A percentile compares a stretch with the other conserved stretches of the same genome.
These are phyloP conservation scores for Lagorchestes hirsutus DNA, from an alignment of 2,797 vertebrate genomes.

Conservation along the genomic window DNA sequence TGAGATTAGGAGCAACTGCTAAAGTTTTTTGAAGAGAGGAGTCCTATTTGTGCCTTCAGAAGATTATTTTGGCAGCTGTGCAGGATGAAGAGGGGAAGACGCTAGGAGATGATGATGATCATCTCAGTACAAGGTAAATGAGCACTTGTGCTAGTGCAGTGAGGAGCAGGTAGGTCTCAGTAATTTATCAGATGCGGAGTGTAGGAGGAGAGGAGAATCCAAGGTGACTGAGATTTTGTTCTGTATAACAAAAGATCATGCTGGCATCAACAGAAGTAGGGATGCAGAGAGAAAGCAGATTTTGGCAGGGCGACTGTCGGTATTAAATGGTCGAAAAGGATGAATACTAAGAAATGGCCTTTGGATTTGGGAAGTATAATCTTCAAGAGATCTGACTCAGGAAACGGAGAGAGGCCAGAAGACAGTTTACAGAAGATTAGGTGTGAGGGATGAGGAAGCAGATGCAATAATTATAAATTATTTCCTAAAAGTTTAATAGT, in stretches of 20 bases:
- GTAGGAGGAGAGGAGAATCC: neutral
- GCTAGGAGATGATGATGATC: neutral
- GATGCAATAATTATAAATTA: neutral
- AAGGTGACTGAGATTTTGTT: neutral
- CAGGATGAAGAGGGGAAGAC: neutral
- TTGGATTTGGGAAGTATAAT: neutral
- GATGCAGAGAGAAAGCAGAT: neutral
- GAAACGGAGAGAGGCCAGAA: neutral
- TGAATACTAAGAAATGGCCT: neutral
- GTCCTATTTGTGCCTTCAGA: neutral
- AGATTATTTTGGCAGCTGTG: neutral
- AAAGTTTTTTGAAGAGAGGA: neutral
- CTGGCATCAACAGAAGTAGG: neutral
- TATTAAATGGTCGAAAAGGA: neutral
- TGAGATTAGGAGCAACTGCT: neutral
- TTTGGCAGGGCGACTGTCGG: neutral
- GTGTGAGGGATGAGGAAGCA: neutral
- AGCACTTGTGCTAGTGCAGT: neutral
- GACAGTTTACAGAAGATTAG: neutral
- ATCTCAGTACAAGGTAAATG: neutral
- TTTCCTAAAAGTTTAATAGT: neutral
- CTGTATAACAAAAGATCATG: neutral
- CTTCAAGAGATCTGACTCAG: neutral
- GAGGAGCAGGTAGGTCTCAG: neutral
- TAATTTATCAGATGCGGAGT: neutral